Base-by-base conservation (phyloP, 2,113 vertebrate species). In the Empidonax traillii region DNA sequence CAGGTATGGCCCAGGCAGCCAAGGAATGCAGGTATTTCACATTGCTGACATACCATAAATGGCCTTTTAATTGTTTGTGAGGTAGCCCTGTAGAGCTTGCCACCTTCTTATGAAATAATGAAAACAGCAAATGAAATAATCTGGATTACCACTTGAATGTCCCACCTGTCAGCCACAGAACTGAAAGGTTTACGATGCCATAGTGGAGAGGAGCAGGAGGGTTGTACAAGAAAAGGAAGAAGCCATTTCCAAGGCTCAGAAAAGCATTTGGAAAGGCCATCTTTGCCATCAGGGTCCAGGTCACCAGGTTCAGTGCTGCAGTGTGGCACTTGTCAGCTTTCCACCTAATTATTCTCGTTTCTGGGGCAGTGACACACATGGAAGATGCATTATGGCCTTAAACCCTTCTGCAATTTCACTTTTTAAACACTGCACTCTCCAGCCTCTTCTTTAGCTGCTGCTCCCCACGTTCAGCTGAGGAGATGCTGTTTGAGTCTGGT, bases 21-120 rank as follows among this genome's bases (percentile, higher is more conserved):
- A 92, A 59, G 90, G 90, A 90, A 88, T 86, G 85, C 49, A 58
- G 84, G 13, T 75, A 16, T 44, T 85, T 77, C 41, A n/a, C 89
- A 46, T 88, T 39, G 55, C 88, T 89, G 74, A n/a, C 78, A 66
- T 85, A 59, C 55, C 25, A 5, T 66, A 35, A 56, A 56, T 73
- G 24, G 67, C 33, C 28, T 87, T 85, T 63, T 44, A 33, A 66
- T 89, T 73, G 55, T 9, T 77, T 51, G n/a, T 94, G 8, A 78
- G 18, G 4, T 71, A 55, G 18, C 78, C 30, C 12, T 76, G 2
- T 43, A 66, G 61, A 58, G 52, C 31, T 82, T 47, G 71, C 24
- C 24, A 56, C 1, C 0, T 49, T 68, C 33, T 21, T 31, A 27
- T 2, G 39, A 89, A 67, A 61, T 61, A 12, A 33, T 19, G 35